Evolutionary conservation across 2,888 invertebrate genomes (phyloP), one percentile per base, ranked within the genome.

Genomic region (Pseudococcus longispinus): DNA sequence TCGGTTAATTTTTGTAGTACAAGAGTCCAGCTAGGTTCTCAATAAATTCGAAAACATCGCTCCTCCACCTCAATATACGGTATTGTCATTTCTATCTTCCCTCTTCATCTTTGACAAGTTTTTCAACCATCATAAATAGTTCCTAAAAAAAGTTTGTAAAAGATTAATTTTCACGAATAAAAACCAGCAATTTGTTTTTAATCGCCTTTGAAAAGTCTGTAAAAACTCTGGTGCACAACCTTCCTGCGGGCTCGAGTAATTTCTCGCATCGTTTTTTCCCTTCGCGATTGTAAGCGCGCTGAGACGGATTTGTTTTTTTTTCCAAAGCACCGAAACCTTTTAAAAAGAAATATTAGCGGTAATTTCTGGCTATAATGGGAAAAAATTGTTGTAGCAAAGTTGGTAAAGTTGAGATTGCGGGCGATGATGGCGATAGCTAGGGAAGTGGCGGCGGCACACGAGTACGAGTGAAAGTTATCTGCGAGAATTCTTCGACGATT

Each of bases 301-400:
- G 29, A 18, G 70, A 29, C 32, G 70, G 13, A 37, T 37, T 37
- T 37, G 37, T 37, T 37, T 37, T 37, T 37, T 37, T 37, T 37
- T 37, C 9, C 37, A 9, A 37, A 70, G 70, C 42, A n/a, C n/a
- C n/a, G n/a, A 80, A 80, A 80, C 77, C 77, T 80, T 80, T 80
- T 80, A 80, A 80, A 42, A 80, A 80, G 77, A 80, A 80, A 80
- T 80, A 80, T 80, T 80, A 80, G 20, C 42, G 32, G 77, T 80
- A 80, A 80, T 80, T 80, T 80, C 42, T 80, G 77, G 20, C 77
- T 37, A 80, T 15, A 20, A 80, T 37, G 32, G 77, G 20, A 80
- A 80, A 80, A 80, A 80, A 80, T 80, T 20, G 77, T 80, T 20
- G 32, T 80, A 42, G 74, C 65, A 26, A 65, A 70, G 60, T 70